Evolutionary conservation across 2,888 invertebrate species (phyloP), one percentile per base, ranked within the genome.

Genomic region (Disparrhopalites patrizii): DNA sequence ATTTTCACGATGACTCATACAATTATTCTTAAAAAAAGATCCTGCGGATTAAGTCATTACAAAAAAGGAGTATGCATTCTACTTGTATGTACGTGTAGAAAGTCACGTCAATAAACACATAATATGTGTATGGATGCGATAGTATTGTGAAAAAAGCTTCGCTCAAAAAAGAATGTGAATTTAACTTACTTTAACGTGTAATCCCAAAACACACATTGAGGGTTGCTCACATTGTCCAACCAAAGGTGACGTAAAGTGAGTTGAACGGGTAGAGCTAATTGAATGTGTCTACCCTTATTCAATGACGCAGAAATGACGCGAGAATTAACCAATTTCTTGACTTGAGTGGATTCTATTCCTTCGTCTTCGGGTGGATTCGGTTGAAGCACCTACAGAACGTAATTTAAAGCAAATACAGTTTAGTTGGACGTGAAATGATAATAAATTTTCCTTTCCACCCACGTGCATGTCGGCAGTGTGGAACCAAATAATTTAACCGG

Each of bases 151-250:
- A n/a, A n/a, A n/a, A n/a, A n/a, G n/a, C n/a, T n/a, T n/a, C n/a
- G n/a, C n/a, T n/a, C n/a, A n/a, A n/a, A n/a, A n/a, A n/a, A n/a
- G n/a, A n/a, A n/a, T n/a, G n/a, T 62, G 43, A 38, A 28, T 47
- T n/a, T 20, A 28, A 70, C 75, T 74, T 70, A 75, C 75, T 74
- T 73, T 70, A 73, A 74, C 54, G 75, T 75, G 77, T 91, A 92
- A 81, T 93, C 91, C 93, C 94, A 95, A 81, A 91, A 95, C 15
- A 93, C 93, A 78, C 95, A 96, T 1, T 87, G 86, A 0, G 94
- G 91, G 81, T 93, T 93, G 62, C 90, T 89, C 63, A 93, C 91
- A 79, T 94, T 93, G 77, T 93, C 91, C 0, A 86, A 86, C 77
- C 85, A 86, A 68, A 93, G 81, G 81, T 95, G 94, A 76, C 87